Percentiles rank a stretch among this genome's conserved stretches.
Conservation (phyloP, 1,140 invertebrate species). For the Neodiprion pinetum region DNA sequence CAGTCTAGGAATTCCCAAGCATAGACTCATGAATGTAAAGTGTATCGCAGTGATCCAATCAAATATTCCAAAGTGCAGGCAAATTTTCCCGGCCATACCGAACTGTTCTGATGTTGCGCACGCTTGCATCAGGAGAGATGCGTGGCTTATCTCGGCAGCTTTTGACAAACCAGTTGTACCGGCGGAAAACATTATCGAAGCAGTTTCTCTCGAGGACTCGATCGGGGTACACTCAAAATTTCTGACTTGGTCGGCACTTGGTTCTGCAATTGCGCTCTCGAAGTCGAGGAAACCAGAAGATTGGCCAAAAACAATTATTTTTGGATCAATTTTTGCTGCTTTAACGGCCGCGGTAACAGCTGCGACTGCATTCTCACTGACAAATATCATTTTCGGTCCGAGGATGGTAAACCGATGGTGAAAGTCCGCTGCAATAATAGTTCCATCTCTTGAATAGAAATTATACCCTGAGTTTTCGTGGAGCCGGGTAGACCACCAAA, state of each 20-base stretch:
- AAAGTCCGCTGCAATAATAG: conserved; percentile 22
- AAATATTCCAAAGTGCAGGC: neutral
- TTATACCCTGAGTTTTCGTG: conserved; percentile 2
- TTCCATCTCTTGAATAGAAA: neutral
- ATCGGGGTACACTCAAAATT: neutral
- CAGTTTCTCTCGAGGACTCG: neutral
- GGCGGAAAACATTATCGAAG: neutral
- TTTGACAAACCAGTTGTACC: neutral
- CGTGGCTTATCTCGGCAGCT: neutral
- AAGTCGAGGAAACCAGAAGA: neutral
- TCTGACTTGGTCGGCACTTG: neutral
- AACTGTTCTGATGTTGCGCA: neutral
- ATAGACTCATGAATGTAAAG: conserved; percentile 36
- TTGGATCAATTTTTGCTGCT: neutral
- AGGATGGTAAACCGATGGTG: conserved; percentile 23
- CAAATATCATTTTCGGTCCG: conserved; percentile 35
- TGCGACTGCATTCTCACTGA: conserved; percentile 23
- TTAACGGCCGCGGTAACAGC: conserved; percentile 13
- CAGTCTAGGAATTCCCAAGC: conserved; percentile 49
- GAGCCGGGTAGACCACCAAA: neutral
- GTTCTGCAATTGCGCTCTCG: neutral
- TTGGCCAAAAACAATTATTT: neutral
- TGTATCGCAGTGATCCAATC: neutral
- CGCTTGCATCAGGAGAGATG: too few species aligned
- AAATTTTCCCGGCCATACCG: neutral